Evolutionary conservation across 2,888 invertebrate species (phyloP), one percentile per base, ranked within the genome.

Genomic region (Cerastis rubricosa): DNA sequence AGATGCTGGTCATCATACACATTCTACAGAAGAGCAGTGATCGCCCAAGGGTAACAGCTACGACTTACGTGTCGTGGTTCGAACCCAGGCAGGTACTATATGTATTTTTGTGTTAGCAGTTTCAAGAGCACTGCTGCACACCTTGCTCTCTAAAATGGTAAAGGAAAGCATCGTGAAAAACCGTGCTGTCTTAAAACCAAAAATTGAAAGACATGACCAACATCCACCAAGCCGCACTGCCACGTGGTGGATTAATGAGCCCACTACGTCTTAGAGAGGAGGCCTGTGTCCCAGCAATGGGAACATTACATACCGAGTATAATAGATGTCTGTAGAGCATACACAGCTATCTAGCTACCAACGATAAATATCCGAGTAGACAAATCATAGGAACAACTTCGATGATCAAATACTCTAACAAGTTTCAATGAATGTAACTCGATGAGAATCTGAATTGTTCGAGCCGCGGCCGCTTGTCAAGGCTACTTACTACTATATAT

Each of bases 371-470:
- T 70, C 8, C 11, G 25, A 59, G 35, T 29, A 59, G 29, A 29
- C 35, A 69, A 54, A 25, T 67, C n/a, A 35, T 43, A 65, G 14
- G 45, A 35, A 77, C 45, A 35, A 63, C 14, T n/a, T 63, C 9
- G 19, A 49, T 49, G 43, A 35, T 45, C 67, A 75, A 29, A 22
- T 29, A 25, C 22, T 57, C 17, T 49, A 29, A 29, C 29, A 61
- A n/a, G 29, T 64, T 54, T 40, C 11, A 70, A 64, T 70, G 29
- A 19, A 40, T 25, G 57, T 57, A 25, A 57, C 25, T 57, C 57
- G 57, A 25, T 17, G 25, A 57, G 7, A 57, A 25, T 29, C 57
- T 47, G 54, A 70, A 40, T 54, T 43, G 65, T 35, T 65, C 12
- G 51, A 43, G 40, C 12, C 25, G 57, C 47, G 29, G 29, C 22